Evolutionary conservation across 2,113 vertebrate genomes (phyloP).

Genomic region (Elephantulus edwardii): DNA sequence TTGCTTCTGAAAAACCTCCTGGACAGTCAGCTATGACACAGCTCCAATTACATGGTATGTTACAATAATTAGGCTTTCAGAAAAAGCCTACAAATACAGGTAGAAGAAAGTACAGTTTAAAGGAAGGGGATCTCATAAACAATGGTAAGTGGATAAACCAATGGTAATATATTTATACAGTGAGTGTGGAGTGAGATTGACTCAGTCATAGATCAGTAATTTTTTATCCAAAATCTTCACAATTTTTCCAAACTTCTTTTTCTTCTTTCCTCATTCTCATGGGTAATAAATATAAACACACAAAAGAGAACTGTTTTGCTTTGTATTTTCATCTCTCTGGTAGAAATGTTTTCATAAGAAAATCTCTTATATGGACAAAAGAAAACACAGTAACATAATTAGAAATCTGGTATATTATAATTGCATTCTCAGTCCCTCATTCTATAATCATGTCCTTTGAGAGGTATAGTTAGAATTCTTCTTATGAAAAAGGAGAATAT

Average conservation of each 20-base stretch:
- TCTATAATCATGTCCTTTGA: not conserved
- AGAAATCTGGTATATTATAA: not conserved
- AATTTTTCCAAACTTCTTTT: not conserved
- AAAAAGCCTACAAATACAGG: too few species aligned
- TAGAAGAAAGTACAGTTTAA: too few species aligned
- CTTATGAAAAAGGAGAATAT: not conserved
- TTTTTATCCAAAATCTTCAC: not conserved
- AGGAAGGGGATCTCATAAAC: too few species aligned
- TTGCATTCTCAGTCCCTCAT: not conserved
- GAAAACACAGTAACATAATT: not conserved
- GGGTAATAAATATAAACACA: not conserved
- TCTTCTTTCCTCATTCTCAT: not conserved
- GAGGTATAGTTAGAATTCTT: not conserved
- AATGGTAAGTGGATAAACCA: too few species aligned
- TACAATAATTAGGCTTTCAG: too few species aligned
- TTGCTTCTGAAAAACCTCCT: too few species aligned
- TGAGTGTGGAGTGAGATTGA: fast-evolving
- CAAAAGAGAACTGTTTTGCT: not conserved
- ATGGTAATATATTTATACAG: too few species aligned
- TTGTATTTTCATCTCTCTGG: not conserved
- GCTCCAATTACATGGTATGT: too few species aligned
- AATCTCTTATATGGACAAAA: not conserved
- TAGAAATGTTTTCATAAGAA: not conserved
- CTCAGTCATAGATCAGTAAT: not conserved
- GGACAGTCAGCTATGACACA: too few species aligned